phyloP scores from a whole-genome alignment of 2,888 invertebrate genomes.

The Napeogenes inachia region DNA sequence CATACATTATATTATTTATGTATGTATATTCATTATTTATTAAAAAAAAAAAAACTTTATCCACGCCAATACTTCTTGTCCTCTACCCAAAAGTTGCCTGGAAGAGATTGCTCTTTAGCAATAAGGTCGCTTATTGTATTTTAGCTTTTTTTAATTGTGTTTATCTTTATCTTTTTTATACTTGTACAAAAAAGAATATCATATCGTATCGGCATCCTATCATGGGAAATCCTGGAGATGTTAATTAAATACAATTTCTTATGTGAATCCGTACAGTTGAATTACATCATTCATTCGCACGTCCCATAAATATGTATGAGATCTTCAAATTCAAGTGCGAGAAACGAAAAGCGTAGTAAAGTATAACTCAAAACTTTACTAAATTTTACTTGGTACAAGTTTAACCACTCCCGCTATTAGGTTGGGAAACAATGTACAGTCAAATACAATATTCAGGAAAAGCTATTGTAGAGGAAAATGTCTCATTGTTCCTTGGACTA shows the following conservation, averaged over 20 bases:
- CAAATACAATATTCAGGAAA: conserved; percentile 72
- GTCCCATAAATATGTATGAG: conserved; percentile 59
- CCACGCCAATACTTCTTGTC: too few relatives aligned
- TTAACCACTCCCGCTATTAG: conserved; percentile 50
- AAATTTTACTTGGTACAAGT: conserved; percentile 53
- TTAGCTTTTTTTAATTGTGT: too few relatives aligned
- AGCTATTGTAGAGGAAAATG: conserved; percentile 68
- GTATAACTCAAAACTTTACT: conserved; percentile 47
- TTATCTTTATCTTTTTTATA: too few relatives aligned
- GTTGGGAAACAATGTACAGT: conserved; percentile 57
- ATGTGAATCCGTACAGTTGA: conserved; percentile 19
- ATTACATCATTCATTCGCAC: conserved; percentile 48
- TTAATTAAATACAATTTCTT: conserved; percentile 19
- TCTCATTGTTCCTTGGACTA: conserved; percentile 61
- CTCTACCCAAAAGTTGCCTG: too few relatives aligned
- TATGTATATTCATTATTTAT: too few relatives aligned
- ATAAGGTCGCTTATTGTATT: too few relatives aligned
- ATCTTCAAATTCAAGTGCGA: conserved; percentile 47
- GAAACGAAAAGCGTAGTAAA: conserved; percentile 40
- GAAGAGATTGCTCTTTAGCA: too few relatives aligned
- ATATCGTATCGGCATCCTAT: too few relatives aligned
- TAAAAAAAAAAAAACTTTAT: too few relatives aligned
- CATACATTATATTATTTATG: too few relatives aligned
- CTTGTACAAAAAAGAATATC: too few relatives aligned
- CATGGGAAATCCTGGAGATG: conserved; percentile 14